These are phyloP conservation scores for Siniperca scherzeri DNA, from an alignment of 2,797 vertebrate species.

Conservation along the genomic window DNA sequence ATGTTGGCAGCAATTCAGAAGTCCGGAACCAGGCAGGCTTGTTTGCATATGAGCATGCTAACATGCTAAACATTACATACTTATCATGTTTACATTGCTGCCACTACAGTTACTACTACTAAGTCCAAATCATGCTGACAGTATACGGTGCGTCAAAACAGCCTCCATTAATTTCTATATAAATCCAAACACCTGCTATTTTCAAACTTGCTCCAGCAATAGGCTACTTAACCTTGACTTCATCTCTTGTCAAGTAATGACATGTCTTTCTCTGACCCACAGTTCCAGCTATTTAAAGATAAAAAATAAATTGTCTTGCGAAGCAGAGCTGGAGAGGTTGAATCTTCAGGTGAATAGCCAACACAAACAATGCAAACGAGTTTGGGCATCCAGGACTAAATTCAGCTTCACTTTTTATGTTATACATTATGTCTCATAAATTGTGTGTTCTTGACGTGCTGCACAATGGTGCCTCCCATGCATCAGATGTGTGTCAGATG, in stretches of 20 bases:
- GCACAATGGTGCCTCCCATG: neutral
- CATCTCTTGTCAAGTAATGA: neutral
- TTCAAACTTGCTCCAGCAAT: neutral
- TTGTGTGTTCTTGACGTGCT: neutral
- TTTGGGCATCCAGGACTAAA: neutral
- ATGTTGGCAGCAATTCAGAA: neutral
- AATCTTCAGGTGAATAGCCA: neutral
- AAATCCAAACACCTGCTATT: neutral
- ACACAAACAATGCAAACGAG: neutral
- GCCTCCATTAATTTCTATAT: neutral
- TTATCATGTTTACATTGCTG: neutral
- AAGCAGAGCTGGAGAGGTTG: neutral
- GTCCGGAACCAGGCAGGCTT: neutral
- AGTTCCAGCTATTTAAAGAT: constrained; percentile 2
- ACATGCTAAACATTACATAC: neutral
- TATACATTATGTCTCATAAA: neutral
- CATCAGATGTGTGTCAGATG: neutral
- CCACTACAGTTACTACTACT: no score
- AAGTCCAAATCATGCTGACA: neutral
- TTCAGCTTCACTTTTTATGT: neutral
- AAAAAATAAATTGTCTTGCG: neutral
- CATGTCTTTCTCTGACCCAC: neutral
- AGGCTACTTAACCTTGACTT: neutral
- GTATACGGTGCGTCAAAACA: neutral
- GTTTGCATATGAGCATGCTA: neutral